These are phyloP conservation scores for Leptopilina myrica DNA, from an alignment of 2,888 invertebrate species.

Conservation along the genomic window DNA sequence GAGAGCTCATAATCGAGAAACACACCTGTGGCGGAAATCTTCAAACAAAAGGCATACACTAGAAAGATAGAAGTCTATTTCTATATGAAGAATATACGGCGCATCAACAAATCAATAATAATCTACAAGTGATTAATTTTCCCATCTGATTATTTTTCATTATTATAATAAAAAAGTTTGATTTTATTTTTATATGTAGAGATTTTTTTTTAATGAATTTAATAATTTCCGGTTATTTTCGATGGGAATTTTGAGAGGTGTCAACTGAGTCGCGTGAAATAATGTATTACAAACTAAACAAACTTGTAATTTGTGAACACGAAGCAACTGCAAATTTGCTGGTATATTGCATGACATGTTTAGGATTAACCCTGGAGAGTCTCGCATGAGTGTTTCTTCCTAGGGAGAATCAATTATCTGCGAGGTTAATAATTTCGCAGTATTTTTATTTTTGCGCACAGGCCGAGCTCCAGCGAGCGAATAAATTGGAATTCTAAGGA, in stretches of 20 bases:
- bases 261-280: not conserved
- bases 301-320: conserved; percentile 16
- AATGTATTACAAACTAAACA: not conserved
- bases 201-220: too few relatives aligned
- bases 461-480: not conserved
- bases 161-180: too few relatives aligned
- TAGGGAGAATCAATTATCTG: conserved; percentile 27
- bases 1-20: conserved; percentile 48
- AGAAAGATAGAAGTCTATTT: not conserved
- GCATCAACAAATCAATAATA: not conserved
- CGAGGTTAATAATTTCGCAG: conserved; percentile 16
- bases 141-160: not conserved
- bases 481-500: not conserved
- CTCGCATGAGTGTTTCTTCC: conserved; percentile 25
- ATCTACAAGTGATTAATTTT: not conserved
- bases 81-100: not conserved
- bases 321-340: conserved; percentile 49
- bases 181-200: too few relatives aligned
- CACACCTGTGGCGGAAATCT: conserved; percentile 59
- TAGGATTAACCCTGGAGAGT: conserved; percentile 56
- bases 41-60: not conserved
- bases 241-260: not conserved
- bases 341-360: conserved; percentile 56
- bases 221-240: not conserved
- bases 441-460: conserved; percentile 14